Conservation (phyloP, 2,797 vertebrate genomes). For the Pseudomugil gertrudae region DNA sequence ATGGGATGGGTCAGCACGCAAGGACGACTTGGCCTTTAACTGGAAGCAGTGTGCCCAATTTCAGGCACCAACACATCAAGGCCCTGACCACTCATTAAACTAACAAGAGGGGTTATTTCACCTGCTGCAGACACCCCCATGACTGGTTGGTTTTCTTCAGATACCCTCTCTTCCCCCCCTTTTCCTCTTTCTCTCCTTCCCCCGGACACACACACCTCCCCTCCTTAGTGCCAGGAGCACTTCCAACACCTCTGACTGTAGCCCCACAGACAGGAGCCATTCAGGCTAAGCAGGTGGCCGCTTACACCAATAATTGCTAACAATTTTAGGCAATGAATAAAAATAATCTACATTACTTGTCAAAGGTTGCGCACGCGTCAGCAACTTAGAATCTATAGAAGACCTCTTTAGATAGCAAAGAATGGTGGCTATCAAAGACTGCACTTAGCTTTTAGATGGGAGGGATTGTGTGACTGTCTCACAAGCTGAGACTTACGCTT, state of each 20-base stretch:
- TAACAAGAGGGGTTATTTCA: constrained; percentile 99
- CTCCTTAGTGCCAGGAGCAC: constrained; percentile 68
- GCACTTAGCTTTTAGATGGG: constrained; percentile 84
- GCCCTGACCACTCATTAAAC: constrained; percentile 97
- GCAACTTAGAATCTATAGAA: constrained; percentile 99
- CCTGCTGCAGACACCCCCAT: constrained; percentile 94
- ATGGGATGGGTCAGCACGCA: constrained; percentile 39
- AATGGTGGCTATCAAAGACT: constrained; percentile 97
- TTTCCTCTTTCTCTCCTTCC: constrained; percentile 47
- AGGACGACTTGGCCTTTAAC: constrained; percentile 78
- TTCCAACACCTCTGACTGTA: constrained; percentile 85
- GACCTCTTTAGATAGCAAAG: constrained; percentile 97
- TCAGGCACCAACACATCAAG: constrained; percentile 71
- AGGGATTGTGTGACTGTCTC: constrained; percentile 79
- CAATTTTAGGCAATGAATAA: constrained; percentile 99
- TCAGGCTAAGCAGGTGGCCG: constrained; percentile 99
- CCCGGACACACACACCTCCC: too few relatives aligned
- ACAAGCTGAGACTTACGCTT: constrained; percentile 69
- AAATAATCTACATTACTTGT: constrained; percentile 99
- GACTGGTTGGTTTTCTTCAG: constrained; percentile 79
- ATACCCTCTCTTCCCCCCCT: constrained; percentile 72
- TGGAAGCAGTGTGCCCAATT: constrained; percentile 71
- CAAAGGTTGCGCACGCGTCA: constrained; percentile 99
- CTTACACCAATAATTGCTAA: constrained; percentile 99
- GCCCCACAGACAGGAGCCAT: constrained; percentile 96